A percentile compares a stretch with the other conserved stretches of the same genome.
These are phyloP conservation scores for Drosophila tropicalis DNA, from an alignment of 1,140 invertebrate genomes.

Conservation along the genomic window DNA sequence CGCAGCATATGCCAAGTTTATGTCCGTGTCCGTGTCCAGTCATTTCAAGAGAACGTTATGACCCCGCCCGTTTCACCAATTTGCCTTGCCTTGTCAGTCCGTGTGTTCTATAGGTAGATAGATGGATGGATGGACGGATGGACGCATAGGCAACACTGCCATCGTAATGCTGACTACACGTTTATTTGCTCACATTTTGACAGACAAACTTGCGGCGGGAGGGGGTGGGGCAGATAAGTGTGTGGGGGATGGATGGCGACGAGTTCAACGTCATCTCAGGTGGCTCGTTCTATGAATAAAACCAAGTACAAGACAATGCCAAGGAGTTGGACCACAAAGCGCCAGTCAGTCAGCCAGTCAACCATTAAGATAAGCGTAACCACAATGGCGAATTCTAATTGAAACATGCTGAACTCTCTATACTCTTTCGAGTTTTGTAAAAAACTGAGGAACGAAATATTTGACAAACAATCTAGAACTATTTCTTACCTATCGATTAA, in stretches of 20 bases:
- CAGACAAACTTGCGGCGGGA: neutral
- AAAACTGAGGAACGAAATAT: no score
- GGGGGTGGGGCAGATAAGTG: neutral
- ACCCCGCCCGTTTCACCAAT: neutral
- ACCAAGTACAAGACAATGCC: conserved; percentile 34
- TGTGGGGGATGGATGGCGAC: conserved; percentile 2
- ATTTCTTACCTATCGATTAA: no score
- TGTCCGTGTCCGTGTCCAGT: conserved; percentile 9
- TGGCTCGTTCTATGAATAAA: conserved; percentile 32
- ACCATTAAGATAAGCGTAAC: neutral
- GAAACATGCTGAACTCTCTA: no score
- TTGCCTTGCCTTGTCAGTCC: neutral
- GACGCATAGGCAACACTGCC: neutral
- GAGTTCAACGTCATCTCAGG: conserved; percentile 59
- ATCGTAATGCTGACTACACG: neutral
- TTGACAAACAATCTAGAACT: no score
- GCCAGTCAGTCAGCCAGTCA: neutral
- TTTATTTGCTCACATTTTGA: conserved; percentile 11
- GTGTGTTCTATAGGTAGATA: neutral
- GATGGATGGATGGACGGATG: neutral
- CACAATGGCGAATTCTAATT: no score
- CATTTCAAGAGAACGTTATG: neutral
- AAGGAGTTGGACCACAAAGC: conserved; percentile 39
- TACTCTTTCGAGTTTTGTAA: no score
- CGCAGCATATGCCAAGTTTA: conserved; percentile 33